These are phyloP conservation scores for Cosmorhoe ocellata DNA, from an alignment of 2,888 invertebrate species.

Conservation along the genomic window DNA sequence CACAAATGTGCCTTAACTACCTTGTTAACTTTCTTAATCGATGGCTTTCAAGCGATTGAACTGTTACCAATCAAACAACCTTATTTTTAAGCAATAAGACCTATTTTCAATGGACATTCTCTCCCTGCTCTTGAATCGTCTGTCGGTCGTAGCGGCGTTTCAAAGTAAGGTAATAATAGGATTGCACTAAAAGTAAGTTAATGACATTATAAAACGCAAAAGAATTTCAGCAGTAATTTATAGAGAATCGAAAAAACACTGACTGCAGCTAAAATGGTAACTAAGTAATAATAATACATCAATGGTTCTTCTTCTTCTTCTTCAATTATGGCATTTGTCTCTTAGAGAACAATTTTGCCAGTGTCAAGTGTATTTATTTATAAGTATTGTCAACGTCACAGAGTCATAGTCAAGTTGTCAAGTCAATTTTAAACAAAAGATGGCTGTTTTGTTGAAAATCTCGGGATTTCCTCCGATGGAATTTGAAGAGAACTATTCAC, in stretches of 20 bases:
- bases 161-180: slow-evolving; percentile 31
- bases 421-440: too few relatives aligned
- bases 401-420: too few relatives aligned
- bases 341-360: too few relatives aligned
- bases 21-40: slow-evolving; percentile 49
- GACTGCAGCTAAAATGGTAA: too few relatives aligned
- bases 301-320: too few relatives aligned
- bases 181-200: slow-evolving; percentile 25
- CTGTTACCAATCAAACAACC: slow-evolving; percentile 9
- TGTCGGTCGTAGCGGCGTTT: slow-evolving; percentile 27
- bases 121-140: slow-evolving; percentile 9
- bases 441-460: too few relatives aligned
- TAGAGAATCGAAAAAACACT: slow-evolving; percentile 4
- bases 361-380: too few relatives aligned
- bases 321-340: too few relatives aligned
- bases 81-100: slow-evolving; percentile 26
- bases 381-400: too few relatives aligned
- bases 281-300: too few relatives aligned
- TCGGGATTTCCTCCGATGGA: too few relatives aligned
- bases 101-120: slow-evolving; percentile 17
- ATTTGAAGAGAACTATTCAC: too few relatives aligned
- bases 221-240: slow-evolving; percentile 31
- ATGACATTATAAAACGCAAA: slow-evolving; percentile 14
- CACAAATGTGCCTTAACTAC: slow-evolving; percentile 43
- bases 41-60: slow-evolving; percentile 37